phyloP scores from a whole-genome alignment of 2,888 invertebrate species.

The Macrosoma leucophasiata region DNA sequence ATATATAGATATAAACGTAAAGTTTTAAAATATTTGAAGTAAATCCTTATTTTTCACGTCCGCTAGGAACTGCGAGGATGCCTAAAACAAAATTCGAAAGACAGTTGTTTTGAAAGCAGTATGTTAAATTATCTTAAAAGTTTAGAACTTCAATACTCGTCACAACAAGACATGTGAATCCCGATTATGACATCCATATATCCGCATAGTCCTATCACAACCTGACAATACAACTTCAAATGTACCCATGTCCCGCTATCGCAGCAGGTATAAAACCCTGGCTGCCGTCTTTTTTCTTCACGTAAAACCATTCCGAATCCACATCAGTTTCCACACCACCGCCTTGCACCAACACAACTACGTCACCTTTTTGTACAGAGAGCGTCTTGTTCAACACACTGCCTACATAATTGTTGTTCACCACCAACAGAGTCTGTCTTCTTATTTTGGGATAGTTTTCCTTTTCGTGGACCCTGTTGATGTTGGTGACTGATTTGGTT shows the following conservation, averaged over 20 bases:
- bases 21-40: no score
- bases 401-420: conserved; percentile 79
- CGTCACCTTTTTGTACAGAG: conserved; percentile 82
- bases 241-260: conserved; percentile 85
- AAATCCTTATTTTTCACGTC: no score
- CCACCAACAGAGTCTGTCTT: conserved; percentile 82
- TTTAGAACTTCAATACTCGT: no score
- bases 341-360: conserved; percentile 80
- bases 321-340: conserved; percentile 60
- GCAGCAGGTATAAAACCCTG: conserved; percentile 87
- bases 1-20: no score
- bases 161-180: no score
- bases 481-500: conserved; percentile 60
- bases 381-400: conserved; percentile 76
- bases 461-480: conserved; percentile 42
- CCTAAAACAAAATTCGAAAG: no score
- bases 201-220: no score
- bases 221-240: no score
- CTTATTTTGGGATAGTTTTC: conserved; percentile 31
- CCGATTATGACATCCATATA: no score
- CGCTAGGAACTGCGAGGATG: no score
- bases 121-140: no score
- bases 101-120: no score
- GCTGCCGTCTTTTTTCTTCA: conserved; percentile 80
- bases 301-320: conserved; percentile 85